Evolutionary conservation across 1,140 invertebrate genomes (phyloP).

Genomic region (Dendroctonus valens): DNA sequence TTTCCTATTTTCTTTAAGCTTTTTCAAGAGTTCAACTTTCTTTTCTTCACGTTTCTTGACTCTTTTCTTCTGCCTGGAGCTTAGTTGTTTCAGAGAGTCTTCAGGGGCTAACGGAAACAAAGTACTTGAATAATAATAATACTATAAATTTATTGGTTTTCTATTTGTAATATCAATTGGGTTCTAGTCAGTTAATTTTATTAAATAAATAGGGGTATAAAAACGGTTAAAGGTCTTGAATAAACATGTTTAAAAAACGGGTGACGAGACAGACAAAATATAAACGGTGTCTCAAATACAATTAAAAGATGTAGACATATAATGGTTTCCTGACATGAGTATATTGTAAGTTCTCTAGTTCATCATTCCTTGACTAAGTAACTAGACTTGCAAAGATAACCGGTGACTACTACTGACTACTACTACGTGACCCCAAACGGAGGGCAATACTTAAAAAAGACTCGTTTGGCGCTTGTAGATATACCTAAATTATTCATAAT

Average conservation of each 20-base stretch:
- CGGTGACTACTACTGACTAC: too few relatives aligned
- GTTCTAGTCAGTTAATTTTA: too few relatives aligned
- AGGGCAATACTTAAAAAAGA: too few relatives aligned
- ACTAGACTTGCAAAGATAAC: too few relatives aligned
- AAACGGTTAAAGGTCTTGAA: conserved; percentile 1
- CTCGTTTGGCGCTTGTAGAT: too few relatives aligned
- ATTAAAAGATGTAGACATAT: not conserved
- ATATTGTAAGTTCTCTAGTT: too few relatives aligned
- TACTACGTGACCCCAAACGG: too few relatives aligned
- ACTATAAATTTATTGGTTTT: not conserved
- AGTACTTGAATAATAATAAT: conserved; percentile 1
- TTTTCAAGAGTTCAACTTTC: conserved; percentile 54
- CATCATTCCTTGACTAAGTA: too few relatives aligned
- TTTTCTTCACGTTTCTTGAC: conserved; percentile 62
- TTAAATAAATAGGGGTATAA: not conserved
- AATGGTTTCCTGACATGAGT: too few relatives aligned
- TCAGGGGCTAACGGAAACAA: conserved; percentile 28
- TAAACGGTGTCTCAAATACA: not conserved
- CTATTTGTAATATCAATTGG: not conserved
- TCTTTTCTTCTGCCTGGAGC: conserved; percentile 68
- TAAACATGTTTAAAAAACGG: not conserved
- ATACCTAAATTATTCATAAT: too few relatives aligned
- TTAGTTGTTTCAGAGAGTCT: conserved; percentile 58
- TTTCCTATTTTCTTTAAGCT: conserved; percentile 48
- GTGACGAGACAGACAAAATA: not conserved